Percentiles rank a stretch among this genome's conserved stretches.
phyloP scores from a whole-genome alignment of 2,113 vertebrate genomes.

The Amphiprion ocellaris region DNA sequence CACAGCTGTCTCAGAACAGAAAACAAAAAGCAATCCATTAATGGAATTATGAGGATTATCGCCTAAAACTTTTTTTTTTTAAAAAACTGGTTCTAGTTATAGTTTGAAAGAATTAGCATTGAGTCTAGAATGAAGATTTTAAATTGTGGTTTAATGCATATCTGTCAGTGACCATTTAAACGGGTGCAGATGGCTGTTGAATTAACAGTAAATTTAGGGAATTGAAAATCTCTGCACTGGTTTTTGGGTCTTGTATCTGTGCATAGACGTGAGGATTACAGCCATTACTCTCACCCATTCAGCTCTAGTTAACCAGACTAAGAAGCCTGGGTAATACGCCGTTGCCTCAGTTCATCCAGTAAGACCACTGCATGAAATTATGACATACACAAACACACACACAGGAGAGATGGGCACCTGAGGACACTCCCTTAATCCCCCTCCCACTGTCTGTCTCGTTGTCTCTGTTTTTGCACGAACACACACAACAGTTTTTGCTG shows the following conservation, averaged over 20 bases:
- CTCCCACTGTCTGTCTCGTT: conserved; percentile 22
- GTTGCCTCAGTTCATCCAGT: conserved; percentile 33
- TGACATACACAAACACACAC: conserved; percentile 23
- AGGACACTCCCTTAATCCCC: conserved; percentile 43
- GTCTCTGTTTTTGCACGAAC: conserved; percentile 2
- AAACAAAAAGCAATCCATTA: conserved; percentile 56
- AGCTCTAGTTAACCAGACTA: conserved; percentile 58
- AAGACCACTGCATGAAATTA: conserved; percentile 41
- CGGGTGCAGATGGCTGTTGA: conserved; percentile 41
- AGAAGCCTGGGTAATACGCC: conserved; percentile 24
- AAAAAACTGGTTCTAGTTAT: conserved; percentile 16
- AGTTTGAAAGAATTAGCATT: conserved; percentile 48
- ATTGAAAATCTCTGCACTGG: conserved; percentile 11
- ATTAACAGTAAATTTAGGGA: conserved; percentile 43
- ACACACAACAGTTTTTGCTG: not conserved
- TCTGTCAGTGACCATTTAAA: conserved; percentile 43
- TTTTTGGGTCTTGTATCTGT: conserved; percentile 35
- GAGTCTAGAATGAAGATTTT: conserved; percentile 48
- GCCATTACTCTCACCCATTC: conserved; percentile 47
- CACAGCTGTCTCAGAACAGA: conserved; percentile 46
- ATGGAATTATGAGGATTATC: conserved; percentile 50
- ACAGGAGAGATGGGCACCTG: conserved; percentile 45
- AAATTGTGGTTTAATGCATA: conserved; percentile 40
- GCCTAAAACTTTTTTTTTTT: conserved; percentile 11
- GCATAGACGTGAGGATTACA: conserved; percentile 43